A percentile compares a stretch with the other conserved stretches of the same genome.
Conservation (phyloP, 2,113 vertebrate genomes). For the Platycercus adscitus region DNA sequence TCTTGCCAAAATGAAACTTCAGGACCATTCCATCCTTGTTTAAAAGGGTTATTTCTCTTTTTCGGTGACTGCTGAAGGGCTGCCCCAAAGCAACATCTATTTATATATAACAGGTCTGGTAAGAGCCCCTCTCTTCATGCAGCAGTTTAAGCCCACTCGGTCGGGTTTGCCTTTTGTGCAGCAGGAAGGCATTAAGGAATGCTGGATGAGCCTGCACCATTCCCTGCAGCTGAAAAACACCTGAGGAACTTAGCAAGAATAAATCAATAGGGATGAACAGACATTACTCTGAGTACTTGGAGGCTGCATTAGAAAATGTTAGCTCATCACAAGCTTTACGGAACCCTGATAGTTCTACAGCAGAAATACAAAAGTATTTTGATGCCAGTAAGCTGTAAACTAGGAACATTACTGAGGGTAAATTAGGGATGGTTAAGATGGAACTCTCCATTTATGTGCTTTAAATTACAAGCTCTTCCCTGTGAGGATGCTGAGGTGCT, state of each 20-base stretch:
- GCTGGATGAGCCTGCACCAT: rapidly evolving
- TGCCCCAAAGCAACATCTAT: neutral
- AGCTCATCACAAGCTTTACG: neutral
- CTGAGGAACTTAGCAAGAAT: neutral
- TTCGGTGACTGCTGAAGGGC: neutral
- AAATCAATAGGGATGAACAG: neutral
- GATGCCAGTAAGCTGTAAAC: neutral
- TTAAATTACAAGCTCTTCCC: neutral
- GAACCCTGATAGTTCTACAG: neutral
- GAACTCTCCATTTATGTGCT: neutral
- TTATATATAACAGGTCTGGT: neutral
- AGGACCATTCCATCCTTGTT: neutral
- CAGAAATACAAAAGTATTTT: neutral
- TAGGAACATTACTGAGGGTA: neutral
- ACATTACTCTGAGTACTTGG: neutral
- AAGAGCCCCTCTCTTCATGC: neutral
- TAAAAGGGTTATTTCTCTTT: neutral
- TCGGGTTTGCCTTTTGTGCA: neutral
- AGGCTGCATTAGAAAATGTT: neutral
- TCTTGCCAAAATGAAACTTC: neutral
- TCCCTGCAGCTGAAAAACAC: neutral
- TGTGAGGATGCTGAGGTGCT: neutral
- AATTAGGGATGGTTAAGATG: neutral
- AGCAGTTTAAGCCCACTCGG: neutral
- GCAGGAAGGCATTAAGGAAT: neutral